Evolutionary conservation across 2,113 vertebrate genomes (phyloP).

Genomic region (Macrotis lagotis): DNA sequence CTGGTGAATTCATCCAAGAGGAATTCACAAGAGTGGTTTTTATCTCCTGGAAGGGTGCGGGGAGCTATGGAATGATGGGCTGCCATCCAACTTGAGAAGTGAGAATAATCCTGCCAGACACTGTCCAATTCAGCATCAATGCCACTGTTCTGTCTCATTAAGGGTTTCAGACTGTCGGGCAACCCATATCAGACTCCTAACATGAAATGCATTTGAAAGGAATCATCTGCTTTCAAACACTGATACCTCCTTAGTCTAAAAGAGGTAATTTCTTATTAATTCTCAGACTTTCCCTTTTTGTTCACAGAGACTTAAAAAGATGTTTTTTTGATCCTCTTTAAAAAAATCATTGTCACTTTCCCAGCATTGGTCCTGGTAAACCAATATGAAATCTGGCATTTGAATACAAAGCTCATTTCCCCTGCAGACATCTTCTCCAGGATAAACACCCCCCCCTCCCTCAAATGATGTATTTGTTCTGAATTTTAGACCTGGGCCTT

Average conservation of each 20-base stretch:
- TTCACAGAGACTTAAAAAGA: background rate
- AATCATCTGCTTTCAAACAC: fast-evolving
- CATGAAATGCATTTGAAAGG: fast-evolving
- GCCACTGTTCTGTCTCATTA: background rate
- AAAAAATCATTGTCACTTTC: background rate
- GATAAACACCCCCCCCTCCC: background rate
- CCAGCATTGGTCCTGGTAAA: background rate
- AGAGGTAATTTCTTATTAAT: background rate
- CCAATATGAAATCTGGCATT: background rate
- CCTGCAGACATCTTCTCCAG: background rate
- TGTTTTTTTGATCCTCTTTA: background rate
- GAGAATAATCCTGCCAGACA: background rate
- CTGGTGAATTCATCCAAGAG: background rate
- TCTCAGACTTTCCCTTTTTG: background rate
- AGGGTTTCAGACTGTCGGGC: background rate
- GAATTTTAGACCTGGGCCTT: background rate
- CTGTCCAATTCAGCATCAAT: background rate
- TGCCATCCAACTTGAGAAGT: background rate
- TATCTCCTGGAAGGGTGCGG: background rate
- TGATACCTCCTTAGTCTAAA: background rate
- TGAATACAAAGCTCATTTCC: background rate
- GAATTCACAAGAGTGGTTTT: background rate
- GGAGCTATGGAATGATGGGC: background rate
- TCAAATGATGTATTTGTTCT: background rate
- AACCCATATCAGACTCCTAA: background rate